Evolutionary conservation across 2,113 vertebrate genomes (phyloP).

Genomic region (Siniperca knerii): DNA sequence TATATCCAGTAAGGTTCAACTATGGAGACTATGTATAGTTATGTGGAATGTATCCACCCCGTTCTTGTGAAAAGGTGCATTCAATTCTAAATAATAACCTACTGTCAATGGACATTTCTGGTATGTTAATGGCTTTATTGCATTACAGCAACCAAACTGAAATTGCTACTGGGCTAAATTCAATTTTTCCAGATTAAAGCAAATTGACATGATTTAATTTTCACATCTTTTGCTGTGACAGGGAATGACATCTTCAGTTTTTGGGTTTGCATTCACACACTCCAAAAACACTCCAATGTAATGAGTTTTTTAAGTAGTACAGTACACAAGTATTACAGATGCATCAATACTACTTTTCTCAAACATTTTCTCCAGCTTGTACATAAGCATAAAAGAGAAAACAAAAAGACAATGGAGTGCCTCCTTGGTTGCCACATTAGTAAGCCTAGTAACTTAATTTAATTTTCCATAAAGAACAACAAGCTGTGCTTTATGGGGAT

Average conservation of each 20-base stretch:
- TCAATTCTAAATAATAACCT: conserved; percentile 48
- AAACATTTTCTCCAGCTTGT: neutral
- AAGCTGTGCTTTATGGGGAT: conserved; percentile 41
- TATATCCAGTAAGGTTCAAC: neutral
- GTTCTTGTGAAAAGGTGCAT: neutral
- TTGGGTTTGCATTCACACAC: neutral
- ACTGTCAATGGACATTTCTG: conserved; percentile 51
- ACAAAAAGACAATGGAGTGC: neutral
- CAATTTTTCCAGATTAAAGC: conserved; percentile 32
- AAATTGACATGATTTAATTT: conserved; percentile 46
- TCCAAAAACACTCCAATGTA: neutral
- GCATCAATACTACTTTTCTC: neutral
- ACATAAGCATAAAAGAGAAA: conserved; percentile 2
- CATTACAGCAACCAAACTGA: conserved; percentile 62
- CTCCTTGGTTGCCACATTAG: neutral
- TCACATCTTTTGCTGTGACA: conserved; percentile 7
- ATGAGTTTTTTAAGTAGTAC: neutral
- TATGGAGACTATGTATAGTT: neutral
- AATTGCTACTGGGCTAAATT: conserved; percentile 30
- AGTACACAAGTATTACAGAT: neutral
- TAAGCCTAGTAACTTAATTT: conserved; percentile 26
- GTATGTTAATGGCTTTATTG: conserved; percentile 79
- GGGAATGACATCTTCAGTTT: conserved; percentile 5
- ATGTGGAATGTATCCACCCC: neutral
- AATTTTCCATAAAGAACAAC: conserved; percentile 51